Evolutionary conservation across 2,888 invertebrate genomes (phyloP).

Genomic region (Lochmaea crataegi): DNA sequence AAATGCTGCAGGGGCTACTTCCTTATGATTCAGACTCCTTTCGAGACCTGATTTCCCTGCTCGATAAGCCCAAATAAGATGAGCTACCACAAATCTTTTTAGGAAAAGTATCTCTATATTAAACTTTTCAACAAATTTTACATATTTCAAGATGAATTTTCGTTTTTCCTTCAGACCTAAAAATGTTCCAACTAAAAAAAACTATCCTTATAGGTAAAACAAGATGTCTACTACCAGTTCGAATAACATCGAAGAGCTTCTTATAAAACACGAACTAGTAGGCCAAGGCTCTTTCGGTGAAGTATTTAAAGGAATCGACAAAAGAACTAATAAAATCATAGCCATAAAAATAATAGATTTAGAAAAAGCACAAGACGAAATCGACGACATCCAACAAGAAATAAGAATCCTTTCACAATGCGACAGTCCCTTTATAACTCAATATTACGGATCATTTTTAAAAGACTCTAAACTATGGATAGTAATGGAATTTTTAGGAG

Average conservation of each 20-base stretch:
- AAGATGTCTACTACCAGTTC: constrained; percentile 22
- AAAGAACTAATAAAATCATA: constrained; percentile 94
- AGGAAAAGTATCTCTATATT: no score
- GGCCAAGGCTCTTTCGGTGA: constrained; percentile 98
- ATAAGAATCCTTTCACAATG: constrained; percentile 99
- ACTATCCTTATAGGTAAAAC: constrained; percentile 23
- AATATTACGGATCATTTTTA: constrained; percentile 98
- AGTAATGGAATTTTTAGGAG: constrained; percentile 99
- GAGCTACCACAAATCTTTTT: no score
- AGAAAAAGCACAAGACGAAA: constrained; percentile 99
- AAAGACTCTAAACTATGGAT: constrained; percentile 99
- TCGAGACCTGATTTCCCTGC: no score
- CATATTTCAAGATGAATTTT: not conserved
- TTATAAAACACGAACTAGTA: constrained; percentile 97
- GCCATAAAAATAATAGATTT: constrained; percentile 99
- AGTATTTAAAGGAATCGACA: constrained; percentile 99
- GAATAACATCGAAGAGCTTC: constrained; percentile 94
- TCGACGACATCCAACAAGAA: constrained; percentile 99
- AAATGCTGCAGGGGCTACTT: no score
- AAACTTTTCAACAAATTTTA: no score
- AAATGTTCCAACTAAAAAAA: not conserved
- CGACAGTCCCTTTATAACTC: constrained; percentile 98
- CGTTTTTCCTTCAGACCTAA: not conserved
- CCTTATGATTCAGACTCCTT: no score
- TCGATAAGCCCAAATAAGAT: no score